A percentile compares a stretch with the other conserved stretches of the same genome.
Conservation (phyloP, 2,888 invertebrate species). For the Sicus ferrugineus region DNA sequence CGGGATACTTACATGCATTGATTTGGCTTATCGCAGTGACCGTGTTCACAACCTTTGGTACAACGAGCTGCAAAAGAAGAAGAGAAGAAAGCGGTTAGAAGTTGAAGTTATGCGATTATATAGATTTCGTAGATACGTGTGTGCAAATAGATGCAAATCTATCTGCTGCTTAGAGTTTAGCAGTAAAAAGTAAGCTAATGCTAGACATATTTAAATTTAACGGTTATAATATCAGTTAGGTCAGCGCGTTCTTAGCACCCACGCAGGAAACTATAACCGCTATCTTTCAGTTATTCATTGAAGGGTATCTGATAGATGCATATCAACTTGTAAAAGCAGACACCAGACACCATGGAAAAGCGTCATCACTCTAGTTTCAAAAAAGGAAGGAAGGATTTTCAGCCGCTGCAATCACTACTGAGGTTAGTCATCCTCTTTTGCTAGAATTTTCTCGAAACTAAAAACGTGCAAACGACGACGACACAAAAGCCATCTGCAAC, state of each 20-base stretch:
- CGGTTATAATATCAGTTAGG: not conserved
- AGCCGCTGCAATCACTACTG: too few species aligned
- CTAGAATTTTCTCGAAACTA: not conserved
- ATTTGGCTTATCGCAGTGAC: conserved; percentile 90
- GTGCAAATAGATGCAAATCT: conserved; percentile 3
- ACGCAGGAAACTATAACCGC: not conserved
- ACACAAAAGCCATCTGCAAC: not conserved
- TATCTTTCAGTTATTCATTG: not conserved
- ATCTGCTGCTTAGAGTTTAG: not conserved
- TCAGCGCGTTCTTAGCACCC: not conserved
- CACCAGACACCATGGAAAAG: too few species aligned
- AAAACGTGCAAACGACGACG: conserved; percentile 24
- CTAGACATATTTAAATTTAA: not conserved
- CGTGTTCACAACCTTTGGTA: conserved; percentile 92
- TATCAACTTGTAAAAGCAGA: too few species aligned
- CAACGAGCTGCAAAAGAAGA: conserved; percentile 84
- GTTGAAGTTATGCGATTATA: not conserved
- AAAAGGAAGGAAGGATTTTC: too few species aligned
- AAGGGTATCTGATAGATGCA: too few species aligned
- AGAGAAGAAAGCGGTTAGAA: conserved; percentile 50
- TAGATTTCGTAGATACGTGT: conserved; percentile 12
- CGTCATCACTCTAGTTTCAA: too few species aligned
- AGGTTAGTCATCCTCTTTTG: too few species aligned
- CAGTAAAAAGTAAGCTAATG: not conserved
- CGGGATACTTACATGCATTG: conserved; percentile 92